phyloP scores from a whole-genome alignment of 2,888 invertebrate species.

The Stramonita haemastoma region DNA sequence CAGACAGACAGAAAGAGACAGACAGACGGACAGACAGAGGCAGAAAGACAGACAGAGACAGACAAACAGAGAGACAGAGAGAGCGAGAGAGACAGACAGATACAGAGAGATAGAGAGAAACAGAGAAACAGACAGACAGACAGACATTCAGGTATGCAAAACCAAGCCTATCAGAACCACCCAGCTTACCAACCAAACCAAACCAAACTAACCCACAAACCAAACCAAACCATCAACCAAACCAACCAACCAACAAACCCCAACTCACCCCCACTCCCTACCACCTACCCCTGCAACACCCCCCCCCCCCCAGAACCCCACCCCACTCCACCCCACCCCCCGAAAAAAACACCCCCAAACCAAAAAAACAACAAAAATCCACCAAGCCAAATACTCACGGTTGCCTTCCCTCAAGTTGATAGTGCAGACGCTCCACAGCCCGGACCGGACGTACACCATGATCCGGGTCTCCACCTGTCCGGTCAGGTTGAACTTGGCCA shows the following conservation, averaged over 20 bases:
- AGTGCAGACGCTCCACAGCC: constrained; percentile 69
- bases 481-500: constrained; percentile 50
- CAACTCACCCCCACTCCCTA: neutral
- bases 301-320: neutral
- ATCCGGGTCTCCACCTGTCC: constrained; percentile 40
- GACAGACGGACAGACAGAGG: too few relatives aligned
- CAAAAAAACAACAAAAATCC: neutral
- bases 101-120: neutral
- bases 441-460: constrained; percentile 60
- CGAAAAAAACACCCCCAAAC: neutral
- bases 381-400: constrained; percentile 1
- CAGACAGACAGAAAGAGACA: neutral
- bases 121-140: neutral
- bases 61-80: neutral
- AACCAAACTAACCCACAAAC: neutral
- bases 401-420: constrained; percentile 42
- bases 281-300: neutral
- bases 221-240: neutral
- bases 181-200: neutral
- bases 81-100: neutral
- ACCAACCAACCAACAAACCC: neutral
- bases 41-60: neutral
- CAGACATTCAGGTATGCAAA: neutral
- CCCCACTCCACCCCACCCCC: neutral
- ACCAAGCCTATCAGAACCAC: neutral